Evolutionary conservation across 2,888 invertebrate species (phyloP).

Genomic region (Pandemis cinnamomeana): DNA sequence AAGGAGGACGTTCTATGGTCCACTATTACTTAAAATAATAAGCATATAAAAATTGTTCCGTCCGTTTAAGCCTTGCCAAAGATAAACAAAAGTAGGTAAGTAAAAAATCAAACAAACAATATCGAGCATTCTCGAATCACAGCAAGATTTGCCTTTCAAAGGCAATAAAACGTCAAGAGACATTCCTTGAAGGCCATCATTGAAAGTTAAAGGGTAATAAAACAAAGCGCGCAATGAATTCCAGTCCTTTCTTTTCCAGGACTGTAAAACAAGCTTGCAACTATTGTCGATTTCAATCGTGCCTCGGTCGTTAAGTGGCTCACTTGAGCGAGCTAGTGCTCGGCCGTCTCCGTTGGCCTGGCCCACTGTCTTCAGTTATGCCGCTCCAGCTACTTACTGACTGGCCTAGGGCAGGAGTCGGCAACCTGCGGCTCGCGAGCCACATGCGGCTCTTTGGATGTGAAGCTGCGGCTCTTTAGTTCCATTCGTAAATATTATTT

Average conservation of each 20-base stretch:
- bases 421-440: too few relatives aligned
- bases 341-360: conserved; percentile 1
- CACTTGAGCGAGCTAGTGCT: conserved; percentile 20
- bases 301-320: conserved; percentile 24
- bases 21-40: too few relatives aligned
- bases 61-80: neutral
- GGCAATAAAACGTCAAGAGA: conserved; percentile 20
- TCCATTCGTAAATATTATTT: too few relatives aligned
- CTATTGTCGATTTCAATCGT: conserved; percentile 36
- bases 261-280: conserved; percentile 38
- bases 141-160: conserved; percentile 2
- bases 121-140: conserved; percentile 17
- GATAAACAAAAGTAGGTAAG: conserved; percentile 2
- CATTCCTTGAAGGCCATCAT: conserved; percentile 29
- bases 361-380: conserved; percentile 13
- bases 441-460: too few relatives aligned
- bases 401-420: neutral
- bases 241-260: conserved; percentile 17
- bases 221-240: conserved; percentile 27
- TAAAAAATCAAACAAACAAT: conserved; percentile 6
- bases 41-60: too few relatives aligned
- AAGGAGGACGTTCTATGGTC: too few relatives aligned
- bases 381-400: conserved; percentile 23
- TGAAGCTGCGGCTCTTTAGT: too few relatives aligned
- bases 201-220: conserved; percentile 34